These are phyloP conservation scores for Anneissia japonica DNA, from an alignment of 35 echinoderm and acorn worm species.

Conservation along the genomic window DNA sequence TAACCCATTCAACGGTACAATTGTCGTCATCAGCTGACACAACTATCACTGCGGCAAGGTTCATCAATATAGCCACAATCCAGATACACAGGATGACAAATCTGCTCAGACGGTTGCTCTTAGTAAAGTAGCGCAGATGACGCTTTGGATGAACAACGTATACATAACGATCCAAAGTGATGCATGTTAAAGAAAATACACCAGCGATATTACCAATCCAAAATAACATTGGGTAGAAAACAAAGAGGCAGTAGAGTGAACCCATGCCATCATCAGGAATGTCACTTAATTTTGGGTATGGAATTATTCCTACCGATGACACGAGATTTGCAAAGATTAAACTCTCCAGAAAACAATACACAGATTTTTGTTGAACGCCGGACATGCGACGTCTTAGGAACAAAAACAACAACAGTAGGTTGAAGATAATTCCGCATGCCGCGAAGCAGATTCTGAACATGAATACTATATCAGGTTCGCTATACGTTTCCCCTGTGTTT, in stretches of 20 bases:
- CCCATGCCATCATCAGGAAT: not conserved
- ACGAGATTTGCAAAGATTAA: not conserved
- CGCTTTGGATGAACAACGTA: not conserved
- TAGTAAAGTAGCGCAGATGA: not conserved
- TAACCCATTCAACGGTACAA: not conserved
- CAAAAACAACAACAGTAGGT: not conserved
- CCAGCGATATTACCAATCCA: not conserved
- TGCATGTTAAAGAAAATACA: not conserved
- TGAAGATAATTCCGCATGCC: not conserved
- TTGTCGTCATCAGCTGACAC: not conserved
- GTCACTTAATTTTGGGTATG: not conserved
- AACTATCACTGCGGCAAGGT: not conserved
- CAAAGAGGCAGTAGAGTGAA: not conserved
- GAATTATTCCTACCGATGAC: not conserved
- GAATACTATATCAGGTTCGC: not conserved
- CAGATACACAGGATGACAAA: not conserved
- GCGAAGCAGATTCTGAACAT: not conserved
- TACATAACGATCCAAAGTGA: not conserved
- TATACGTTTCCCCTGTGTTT: not conserved
- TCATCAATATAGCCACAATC: not conserved
- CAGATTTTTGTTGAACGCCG: not conserved
- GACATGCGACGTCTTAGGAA: not conserved
- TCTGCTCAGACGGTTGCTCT: not conserved
- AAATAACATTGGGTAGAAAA: not conserved
- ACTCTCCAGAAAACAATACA: not conserved